Base-by-base conservation (phyloP, 2,797 vertebrate species). In the Bradypodion pumilum region DNA sequence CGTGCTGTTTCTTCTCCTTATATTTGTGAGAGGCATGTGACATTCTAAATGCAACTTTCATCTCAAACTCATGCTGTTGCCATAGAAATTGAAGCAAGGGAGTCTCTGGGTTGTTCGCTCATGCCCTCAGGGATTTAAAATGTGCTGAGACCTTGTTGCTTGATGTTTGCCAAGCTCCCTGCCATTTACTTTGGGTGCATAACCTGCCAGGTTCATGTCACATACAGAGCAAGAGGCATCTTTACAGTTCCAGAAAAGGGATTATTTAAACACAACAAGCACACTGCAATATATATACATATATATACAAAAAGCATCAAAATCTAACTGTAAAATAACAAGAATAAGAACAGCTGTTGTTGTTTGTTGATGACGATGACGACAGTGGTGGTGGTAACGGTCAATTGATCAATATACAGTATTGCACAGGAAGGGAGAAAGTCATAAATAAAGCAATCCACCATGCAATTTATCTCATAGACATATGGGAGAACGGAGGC, bases 61-160 rank as follows among this genome's bases (percentile, higher is more conserved):
- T 86, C 90, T 89, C 15, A 82, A 84, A 80, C 73, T 70, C 85
- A 59, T 68, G 81, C 87, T 87, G 91, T 95, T 95, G 91, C 93
- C 83, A 92, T 92, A 95, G 94, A 95, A 92, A 95, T 93, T 76
- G 86, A 87, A 91, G 83, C 29, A 13, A 87, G 80, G 85, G 81
- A 90, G 81, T 82, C 80, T 88, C 66, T 1, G 1, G 84, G 70
- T 73, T 91, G 76, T 74, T 79, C 76, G 85, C 85, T 92, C 19
- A 10, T 74, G 81, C 81, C 89, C 81, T 84, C 37, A 0, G 44
- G 85, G 65, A 85, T 84, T 68, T 59, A 68, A 70, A 35, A 78
- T 49, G 56, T 76, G 91, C 83, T 5, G 65, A 66, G 82, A 81
- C 75, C 85, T 87, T 81, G 73, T 85, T 79, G 70, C 66, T 86